Evolutionary conservation across 2,888 invertebrate species (phyloP).

Genomic region (Bhutanitis thaidina): DNA sequence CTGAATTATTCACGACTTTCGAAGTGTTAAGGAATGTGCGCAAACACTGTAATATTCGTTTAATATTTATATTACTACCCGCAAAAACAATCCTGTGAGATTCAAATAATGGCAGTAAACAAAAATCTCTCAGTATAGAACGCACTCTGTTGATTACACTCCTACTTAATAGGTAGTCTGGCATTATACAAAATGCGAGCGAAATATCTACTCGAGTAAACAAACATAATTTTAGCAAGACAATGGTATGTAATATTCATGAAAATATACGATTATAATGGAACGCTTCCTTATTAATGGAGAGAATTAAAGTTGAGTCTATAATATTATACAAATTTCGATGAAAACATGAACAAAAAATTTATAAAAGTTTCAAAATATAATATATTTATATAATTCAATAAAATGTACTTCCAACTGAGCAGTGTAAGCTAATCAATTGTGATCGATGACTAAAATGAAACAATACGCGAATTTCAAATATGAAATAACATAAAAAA

Average conservation of each 20-base stretch:
- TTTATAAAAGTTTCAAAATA: too few relatives aligned
- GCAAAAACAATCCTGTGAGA: conserved; percentile 48
- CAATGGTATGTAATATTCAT: conserved; percentile 24
- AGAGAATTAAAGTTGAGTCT: conserved; percentile 8
- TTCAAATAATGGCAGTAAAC: conserved; percentile 45
- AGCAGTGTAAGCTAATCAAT: too few relatives aligned
- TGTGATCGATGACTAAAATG: too few relatives aligned
- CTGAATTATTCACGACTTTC: conserved; percentile 66
- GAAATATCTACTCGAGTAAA: conserved; percentile 24
- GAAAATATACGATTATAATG: conserved; percentile 17
- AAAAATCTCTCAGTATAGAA: conserved; percentile 35
- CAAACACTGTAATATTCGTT: conserved; percentile 64
- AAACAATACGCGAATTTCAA: too few relatives aligned
- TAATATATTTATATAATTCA: too few relatives aligned
- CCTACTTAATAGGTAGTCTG: conserved; percentile 14
- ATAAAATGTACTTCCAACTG: too few relatives aligned
- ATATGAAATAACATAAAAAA: too few relatives aligned
- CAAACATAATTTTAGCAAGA: conserved; percentile 32
- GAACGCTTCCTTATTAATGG: conserved; percentile 2
- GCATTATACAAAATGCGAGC: conserved; percentile 22
- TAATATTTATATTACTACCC: conserved; percentile 66
- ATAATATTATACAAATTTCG: conserved; percentile 9
- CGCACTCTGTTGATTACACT: conserved; percentile 42
- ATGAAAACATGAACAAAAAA: too few relatives aligned
- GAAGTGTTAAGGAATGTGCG: conserved; percentile 62